A percentile compares a stretch with the other conserved stretches of the same genome.
These are phyloP conservation scores for Nephrotoma flavescens DNA, from an alignment of 2,888 invertebrate genomes.

Conservation along the genomic window DNA sequence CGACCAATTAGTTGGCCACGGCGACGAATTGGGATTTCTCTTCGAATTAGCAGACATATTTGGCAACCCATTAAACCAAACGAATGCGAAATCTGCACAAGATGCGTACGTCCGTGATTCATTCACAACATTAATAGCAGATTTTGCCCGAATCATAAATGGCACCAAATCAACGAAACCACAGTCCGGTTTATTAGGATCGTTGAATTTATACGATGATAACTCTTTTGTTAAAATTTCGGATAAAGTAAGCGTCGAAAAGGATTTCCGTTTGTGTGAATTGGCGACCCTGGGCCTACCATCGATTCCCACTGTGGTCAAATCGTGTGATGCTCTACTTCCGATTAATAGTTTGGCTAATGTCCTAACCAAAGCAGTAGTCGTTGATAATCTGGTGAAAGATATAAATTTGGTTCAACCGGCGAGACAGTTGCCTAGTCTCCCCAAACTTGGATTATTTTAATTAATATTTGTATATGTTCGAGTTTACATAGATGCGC, in stretches of 20 bases:
- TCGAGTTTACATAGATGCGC: too few species aligned
- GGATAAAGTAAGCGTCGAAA: conserved; percentile 31
- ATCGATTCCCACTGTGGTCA: background rate
- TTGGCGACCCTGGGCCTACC: conserved; percentile 25
- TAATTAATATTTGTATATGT: too few species aligned
- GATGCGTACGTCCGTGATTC: conserved; percentile 49
- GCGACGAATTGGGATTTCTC: conserved; percentile 56
- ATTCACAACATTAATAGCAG: conserved; percentile 48
- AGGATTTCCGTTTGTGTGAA: conserved; percentile 33
- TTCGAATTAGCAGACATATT: conserved; percentile 49
- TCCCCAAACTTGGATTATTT: background rate
- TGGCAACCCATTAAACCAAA: conserved; percentile 37
- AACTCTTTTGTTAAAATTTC: conserved; percentile 41
- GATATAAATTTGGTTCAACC: background rate
- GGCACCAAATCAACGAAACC: conserved; percentile 16
- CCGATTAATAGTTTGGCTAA: background rate
- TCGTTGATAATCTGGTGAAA: background rate
- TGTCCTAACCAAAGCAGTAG: background rate
- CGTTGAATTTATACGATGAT: conserved; percentile 25
- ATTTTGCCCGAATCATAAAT: conserved; percentile 38
- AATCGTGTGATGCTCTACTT: background rate
- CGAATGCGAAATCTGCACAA: conserved; percentile 31
- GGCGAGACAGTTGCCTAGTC: background rate
- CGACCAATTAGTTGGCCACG: conserved; percentile 41
- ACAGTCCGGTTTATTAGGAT: conserved; percentile 29